Base-by-base conservation (phyloP, 2,888 invertebrate species). In the Keiferia lycopersicella region DNA sequence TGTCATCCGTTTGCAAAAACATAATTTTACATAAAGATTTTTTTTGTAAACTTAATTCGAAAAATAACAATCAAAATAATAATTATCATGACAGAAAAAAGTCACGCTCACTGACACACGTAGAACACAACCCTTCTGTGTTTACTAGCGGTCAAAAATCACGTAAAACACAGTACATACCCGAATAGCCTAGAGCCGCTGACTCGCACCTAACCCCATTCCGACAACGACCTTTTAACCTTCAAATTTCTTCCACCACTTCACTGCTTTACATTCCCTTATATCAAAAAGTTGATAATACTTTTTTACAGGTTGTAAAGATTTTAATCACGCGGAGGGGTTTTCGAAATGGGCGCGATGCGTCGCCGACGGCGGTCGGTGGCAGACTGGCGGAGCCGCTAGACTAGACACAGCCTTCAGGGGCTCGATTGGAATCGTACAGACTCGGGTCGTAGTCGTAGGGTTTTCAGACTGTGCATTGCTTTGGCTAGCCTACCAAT, bases 201-300 rank as follows among this genome's bases (percentile, higher is more conserved):
- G 75, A 68, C 71, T 66, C 62, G 68, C 72, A 69, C 68, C 78
- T 68, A 77, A 82, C 78, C 77, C 76, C 87, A 88, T 87, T 70
- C 71, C 79, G 61, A 66, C 74, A 68, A 66, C 63, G 64, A 66
- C 66, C 67, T 58, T 65, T 68, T 22, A 22, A 11, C 51, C 51
- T 22, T 53, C 22, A 11, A 73, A 70, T 71, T 68, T 72, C 71
- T 71, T 70, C 73, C 74, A 26, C 2, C 80, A 87, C 81, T 80
- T 78, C 81, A 86, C 84, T 26, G n/a, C 10, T 45, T 20, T 22
- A 2, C 3, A 0, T 7, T 8, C 0, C 1, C n/a, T 45, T 79
- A 70, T 77, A 71, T 69, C 63, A 71, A 82, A 84, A 87, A 88
- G 87, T 60, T 60, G 41, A 86, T 88, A 87, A 76, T 71, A 67